Conservation (phyloP, 2,113 vertebrate genomes). For the Pandion haliaetus region DNA sequence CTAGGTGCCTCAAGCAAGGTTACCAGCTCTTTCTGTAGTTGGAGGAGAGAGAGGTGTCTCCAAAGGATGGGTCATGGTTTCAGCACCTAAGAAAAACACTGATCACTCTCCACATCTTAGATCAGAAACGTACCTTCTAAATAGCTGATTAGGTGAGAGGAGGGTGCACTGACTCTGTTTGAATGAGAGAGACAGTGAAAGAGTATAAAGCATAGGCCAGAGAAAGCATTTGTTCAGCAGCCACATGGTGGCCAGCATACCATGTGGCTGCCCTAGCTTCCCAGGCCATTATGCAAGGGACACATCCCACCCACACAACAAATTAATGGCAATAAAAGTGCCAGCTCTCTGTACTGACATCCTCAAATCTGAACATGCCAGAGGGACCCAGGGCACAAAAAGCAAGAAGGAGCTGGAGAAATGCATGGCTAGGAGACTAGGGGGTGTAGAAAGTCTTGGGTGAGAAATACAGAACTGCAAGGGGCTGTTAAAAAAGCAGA, state of each 20-base stretch:
- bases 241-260: too few relatives aligned
- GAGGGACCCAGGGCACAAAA: neutral
- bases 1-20: neutral
- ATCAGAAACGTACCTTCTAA: neutral
- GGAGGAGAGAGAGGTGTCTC: neutral
- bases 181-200: neutral
- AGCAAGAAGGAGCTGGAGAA: neutral
- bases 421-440: neutral
- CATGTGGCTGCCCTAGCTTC: neutral
- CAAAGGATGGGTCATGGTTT: neutral
- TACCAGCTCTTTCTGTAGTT: neutral
- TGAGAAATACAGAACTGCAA: neutral
- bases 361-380: neutral
- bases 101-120: neutral
- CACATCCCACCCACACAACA: neutral
- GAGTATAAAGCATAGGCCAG: neutral
- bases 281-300: neutral
- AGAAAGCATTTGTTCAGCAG: neutral
- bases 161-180: neutral
- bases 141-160: neutral
- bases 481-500: neutral
- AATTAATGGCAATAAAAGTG: neutral
- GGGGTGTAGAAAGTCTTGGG: neutral
- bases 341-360: neutral
- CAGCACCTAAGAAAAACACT: neutral